Percentiles rank a stretch among this genome's conserved stretches.
Conservation (phyloP, 2,888 invertebrate species). For the Entomobrya proxima region DNA sequence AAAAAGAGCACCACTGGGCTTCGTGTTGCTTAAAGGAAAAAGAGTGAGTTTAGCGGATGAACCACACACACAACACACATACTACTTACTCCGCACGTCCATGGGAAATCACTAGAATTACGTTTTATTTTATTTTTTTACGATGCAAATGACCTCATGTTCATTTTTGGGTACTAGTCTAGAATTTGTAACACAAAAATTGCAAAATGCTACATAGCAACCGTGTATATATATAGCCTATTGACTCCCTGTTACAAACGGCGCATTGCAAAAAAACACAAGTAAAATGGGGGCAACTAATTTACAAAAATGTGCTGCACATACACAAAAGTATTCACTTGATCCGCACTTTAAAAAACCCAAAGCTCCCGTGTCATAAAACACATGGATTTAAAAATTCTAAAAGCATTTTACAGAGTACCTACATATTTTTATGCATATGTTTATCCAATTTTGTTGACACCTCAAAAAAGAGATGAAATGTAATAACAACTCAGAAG, state of each 20-base stretch:
- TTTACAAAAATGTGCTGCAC: neutral
- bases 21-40: neutral
- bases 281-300: neutral
- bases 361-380: neutral
- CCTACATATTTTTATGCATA: no score
- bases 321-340: no score
- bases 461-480: no score
- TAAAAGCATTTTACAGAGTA: no score
- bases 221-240: neutral
- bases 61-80: neutral
- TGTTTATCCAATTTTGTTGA: no score
- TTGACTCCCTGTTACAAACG: neutral
- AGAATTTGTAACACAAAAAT: neutral
- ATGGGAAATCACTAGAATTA: conserved; percentile 10
- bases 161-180: neutral
- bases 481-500: no score
- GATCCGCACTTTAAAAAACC: neutral
- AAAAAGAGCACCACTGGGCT: neutral
- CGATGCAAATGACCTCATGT: conserved; percentile 39
- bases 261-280: neutral
- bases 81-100: no score
- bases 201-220: neutral
- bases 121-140: conserved; percentile 10
- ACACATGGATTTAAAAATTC: no score
- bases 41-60: no score